These are phyloP conservation scores for Podocnemis expansa DNA, from an alignment of 2,113 vertebrate species.

Conservation along the genomic window DNA sequence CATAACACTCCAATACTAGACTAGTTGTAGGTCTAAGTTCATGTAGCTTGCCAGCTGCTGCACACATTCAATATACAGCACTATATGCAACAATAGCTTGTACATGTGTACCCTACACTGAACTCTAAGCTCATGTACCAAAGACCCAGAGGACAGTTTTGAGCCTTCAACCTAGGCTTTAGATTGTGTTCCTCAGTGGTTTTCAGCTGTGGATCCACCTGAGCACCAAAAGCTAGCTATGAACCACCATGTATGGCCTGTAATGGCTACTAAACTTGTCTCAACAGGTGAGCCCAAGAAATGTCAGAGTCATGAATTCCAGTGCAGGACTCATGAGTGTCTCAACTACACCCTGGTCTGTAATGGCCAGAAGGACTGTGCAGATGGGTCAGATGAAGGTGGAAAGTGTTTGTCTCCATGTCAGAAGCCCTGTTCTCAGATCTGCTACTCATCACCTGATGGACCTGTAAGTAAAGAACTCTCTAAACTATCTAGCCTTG, in stretches of 20 bases:
- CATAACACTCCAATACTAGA: not conserved
- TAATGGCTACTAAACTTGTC: not conserved
- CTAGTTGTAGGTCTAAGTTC: too few relatives aligned
- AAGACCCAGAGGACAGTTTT: too few relatives aligned
- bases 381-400: slow-evolving; percentile 84
- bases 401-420: slow-evolving; percentile 76
- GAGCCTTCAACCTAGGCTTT: too few relatives aligned
- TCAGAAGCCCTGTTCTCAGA: slow-evolving; percentile 72
- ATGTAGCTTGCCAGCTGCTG: too few relatives aligned
- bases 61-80: not conserved
- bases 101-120: too few relatives aligned
- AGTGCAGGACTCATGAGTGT: slow-evolving; percentile 79
- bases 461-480: slow-evolving; percentile 82
- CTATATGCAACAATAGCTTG: too few relatives aligned
- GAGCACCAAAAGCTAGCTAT: not conserved
- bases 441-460: slow-evolving; percentile 82
- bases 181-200: not conserved
- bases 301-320: slow-evolving; percentile 80
- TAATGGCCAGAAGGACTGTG: slow-evolving; percentile 82
- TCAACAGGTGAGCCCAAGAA: slow-evolving; percentile 73
- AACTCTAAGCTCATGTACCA: not conserved
- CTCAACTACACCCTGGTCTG: slow-evolving; percentile 81
- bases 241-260: not conserved
- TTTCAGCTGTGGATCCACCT: not conserved
- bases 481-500: not conserved